Base-by-base conservation (phyloP, 2,113 vertebrate genomes). In the Columbina picui region DNA sequence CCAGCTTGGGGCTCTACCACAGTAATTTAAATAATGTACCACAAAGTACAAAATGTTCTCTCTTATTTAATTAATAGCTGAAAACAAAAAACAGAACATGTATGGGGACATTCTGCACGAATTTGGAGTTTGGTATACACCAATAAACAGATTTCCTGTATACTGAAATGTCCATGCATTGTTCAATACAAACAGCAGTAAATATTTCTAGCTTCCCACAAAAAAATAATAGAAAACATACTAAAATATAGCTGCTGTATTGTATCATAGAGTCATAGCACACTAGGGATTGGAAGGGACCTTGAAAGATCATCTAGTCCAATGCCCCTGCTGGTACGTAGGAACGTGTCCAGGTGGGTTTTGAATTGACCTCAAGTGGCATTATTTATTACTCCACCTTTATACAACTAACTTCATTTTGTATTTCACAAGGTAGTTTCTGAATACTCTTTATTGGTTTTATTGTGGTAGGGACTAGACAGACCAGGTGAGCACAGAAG, bases 1-100 rank as follows among this genome's bases (percentile, higher is more conserved):
- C 9, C 60, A 82, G 25, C 32, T 68, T 1, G 0, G 73, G 49
- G 64, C 19, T 57, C 22, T 78, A 19, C 21, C 22, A 26, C 0
- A 34, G 29, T 1, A 34, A 8, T 10, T 61, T 36, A 84, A 89
- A 61, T 43, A 21, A 57, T 70, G 14, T 25, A 57, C 10, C n/a
- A 60, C 14, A 75, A 71, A 81, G 79, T 14, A 89, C 3, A 81
- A 32, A 80, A 49, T 8, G 2, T 21, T 85, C 34, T 36, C 17
- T 49, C 7, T 6, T 20, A 36, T 68, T 84, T 45, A 75, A 70
- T 79, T 34, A 61, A 34, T 11, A 47, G 4, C 14, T 49, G 32
- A 87, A 89, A 57, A 21, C 4, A 63, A 65, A 61, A 65, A 34
- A 13, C 7, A 70, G 64, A 93, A 45, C 8, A 22, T 0, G 0